These are phyloP conservation scores for Diorhabda carinulata DNA, from an alignment of 1,140 invertebrate species.

Conservation along the genomic window DNA sequence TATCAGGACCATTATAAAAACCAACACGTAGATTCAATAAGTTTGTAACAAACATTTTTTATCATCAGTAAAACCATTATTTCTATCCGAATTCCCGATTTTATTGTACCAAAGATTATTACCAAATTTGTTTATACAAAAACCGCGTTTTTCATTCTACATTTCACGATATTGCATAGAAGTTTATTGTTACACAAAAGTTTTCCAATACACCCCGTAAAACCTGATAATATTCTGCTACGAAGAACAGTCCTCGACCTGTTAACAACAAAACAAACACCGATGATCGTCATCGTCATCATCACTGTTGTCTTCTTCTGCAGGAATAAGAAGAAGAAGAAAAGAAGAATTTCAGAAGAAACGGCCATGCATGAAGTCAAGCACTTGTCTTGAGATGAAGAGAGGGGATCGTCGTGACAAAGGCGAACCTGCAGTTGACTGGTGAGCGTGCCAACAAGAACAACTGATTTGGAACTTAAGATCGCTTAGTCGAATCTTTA, in stretches of 20 bases:
- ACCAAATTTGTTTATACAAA: too few species aligned
- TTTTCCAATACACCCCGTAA: not conserved
- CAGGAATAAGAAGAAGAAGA: not conserved
- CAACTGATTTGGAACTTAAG: too few species aligned
- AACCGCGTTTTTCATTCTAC: too few species aligned
- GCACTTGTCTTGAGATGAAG: constrained; percentile 15
- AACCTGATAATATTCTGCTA: not conserved
- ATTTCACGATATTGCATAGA: too few species aligned
- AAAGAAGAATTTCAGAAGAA: constrained; percentile 3
- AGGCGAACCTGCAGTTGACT: constrained; percentile 6
- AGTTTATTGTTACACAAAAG: too few species aligned
- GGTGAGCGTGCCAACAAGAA: not conserved
- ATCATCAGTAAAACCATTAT: too few species aligned
- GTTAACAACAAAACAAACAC: not conserved
- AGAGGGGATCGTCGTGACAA: constrained; percentile 12
- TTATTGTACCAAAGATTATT: too few species aligned
- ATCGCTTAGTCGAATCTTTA: too few species aligned
- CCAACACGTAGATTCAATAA: too few species aligned
- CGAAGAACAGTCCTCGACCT: not conserved
- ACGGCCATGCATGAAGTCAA: constrained; percentile 15
- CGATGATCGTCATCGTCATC: constrained; percentile 6
- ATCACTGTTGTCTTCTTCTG: not conserved
- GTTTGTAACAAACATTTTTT: too few species aligned
- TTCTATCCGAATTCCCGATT: too few species aligned
- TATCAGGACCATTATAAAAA: too few species aligned